Evolutionary conservation across 2,113 vertebrate genomes (phyloP).

Genomic region (Piliocolobus tephrosceles): DNA sequence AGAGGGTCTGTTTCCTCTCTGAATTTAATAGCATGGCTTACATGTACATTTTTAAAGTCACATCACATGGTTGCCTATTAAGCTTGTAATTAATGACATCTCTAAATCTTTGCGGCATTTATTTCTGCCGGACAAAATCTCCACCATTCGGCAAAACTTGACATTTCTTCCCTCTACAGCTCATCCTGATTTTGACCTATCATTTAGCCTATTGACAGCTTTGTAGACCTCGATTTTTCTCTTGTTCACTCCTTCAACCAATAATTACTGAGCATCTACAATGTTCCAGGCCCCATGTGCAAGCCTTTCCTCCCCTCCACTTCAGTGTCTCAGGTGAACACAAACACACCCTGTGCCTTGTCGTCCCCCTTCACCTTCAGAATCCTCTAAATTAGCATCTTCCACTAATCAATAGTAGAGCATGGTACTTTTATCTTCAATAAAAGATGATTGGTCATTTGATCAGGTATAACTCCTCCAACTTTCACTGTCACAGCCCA

Average conservation of each 20-base stretch:
- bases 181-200: background rate
- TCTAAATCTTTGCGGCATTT: background rate
- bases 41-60: background rate
- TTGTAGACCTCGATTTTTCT: background rate
- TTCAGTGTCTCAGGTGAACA: background rate
- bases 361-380: background rate
- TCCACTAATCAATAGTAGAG: background rate
- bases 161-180: background rate
- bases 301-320: background rate
- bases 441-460: background rate
- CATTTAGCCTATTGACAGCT: background rate
- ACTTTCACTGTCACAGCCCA: background rate
- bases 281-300: background rate
- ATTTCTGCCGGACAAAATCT: background rate
- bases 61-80: background rate
- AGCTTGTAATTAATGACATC: background rate
- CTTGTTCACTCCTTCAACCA: background rate
- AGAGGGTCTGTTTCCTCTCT: background rate
- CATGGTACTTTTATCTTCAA: too few relatives aligned
- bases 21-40: background rate
- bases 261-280: background rate
- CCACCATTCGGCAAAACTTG: background rate
- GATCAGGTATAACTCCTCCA: background rate
- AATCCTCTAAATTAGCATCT: background rate
- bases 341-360: background rate